Evolutionary conservation across 2,888 invertebrate genomes (phyloP).

Genomic region (Erebia epiphron): DNA sequence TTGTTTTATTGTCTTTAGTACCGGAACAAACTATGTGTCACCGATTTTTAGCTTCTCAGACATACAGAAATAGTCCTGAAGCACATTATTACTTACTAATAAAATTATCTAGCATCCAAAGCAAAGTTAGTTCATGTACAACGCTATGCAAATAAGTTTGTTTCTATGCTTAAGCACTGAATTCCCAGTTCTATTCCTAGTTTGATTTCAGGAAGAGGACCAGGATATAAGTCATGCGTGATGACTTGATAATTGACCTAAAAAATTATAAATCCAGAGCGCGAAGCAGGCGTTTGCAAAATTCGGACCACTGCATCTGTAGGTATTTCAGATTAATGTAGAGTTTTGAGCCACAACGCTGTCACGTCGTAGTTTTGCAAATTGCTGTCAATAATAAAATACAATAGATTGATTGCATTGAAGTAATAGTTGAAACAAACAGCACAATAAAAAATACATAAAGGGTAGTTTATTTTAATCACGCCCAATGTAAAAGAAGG

Average conservation of each 20-base stretch:
- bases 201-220: not conserved
- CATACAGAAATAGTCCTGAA: too few species aligned
- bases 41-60: too few species aligned
- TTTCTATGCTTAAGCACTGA: too few species aligned
- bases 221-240: not conserved
- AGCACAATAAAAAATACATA: slow-evolving; percentile 23
- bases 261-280: not conserved
- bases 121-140: too few species aligned
- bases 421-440: slow-evolving; percentile 1
- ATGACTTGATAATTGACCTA: not conserved
- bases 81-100: too few species aligned
- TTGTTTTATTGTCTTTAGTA: too few species aligned
- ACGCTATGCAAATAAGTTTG: too few species aligned
- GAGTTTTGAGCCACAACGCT: not conserved
- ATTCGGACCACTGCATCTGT: not conserved
- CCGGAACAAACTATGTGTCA: too few species aligned
- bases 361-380: not conserved
- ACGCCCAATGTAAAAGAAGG: slow-evolving; percentile 36
- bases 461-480: slow-evolving; percentile 28
- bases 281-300: not conserved
- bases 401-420: not conserved
- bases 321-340: not conserved
- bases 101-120: too few species aligned
- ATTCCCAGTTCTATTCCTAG: too few species aligned
- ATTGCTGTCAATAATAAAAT: not conserved